phyloP scores from a whole-genome alignment of 37 sponge, comb jelly and placozoan genomes.

The Crambe crambe region DNA sequence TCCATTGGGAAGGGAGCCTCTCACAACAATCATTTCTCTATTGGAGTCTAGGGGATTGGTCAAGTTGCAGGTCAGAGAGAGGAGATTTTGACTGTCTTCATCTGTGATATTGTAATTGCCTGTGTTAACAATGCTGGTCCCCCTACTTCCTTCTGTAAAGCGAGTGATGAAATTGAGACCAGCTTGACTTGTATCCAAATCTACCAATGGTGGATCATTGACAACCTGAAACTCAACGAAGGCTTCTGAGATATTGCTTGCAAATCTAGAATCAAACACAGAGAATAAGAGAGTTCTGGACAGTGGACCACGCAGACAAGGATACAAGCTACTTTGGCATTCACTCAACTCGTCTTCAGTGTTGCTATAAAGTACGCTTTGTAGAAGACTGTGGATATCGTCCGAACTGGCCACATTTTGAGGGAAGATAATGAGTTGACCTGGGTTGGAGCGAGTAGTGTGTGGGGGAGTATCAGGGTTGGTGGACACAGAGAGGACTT shows the following conservation, averaged over 20 bases:
- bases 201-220: constrained; percentile 63
- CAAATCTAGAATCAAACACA: constrained; percentile 50
- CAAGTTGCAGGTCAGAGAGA: constrained; percentile 32
- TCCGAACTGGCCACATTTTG: background rate
- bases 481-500: constrained; percentile 22
- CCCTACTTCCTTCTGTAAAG: constrained; percentile 43
- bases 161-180: background rate
- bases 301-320: constrained; percentile 31
- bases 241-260: constrained; percentile 27
- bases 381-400: constrained; percentile 28
- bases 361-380: constrained; percentile 53
- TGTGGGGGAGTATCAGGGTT: background rate
- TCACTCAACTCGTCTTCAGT: constrained; percentile 50
- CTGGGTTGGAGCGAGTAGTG: background rate
- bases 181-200: constrained; percentile 34
- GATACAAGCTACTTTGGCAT: constrained; percentile 20
- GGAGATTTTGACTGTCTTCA: constrained; percentile 42
- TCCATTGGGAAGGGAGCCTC: constrained; percentile 13
- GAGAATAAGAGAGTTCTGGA: constrained; percentile 48
- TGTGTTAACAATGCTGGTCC: constrained; percentile 31
- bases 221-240: constrained; percentile 34
- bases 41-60: constrained; percentile 34
- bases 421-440: constrained; percentile 21
- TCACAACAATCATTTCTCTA: constrained; percentile 6
- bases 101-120: constrained; percentile 33